Percentiles rank a stretch among this genome's conserved stretches.
Evolutionary conservation across 2,797 vertebrate species (phyloP).

Genomic region (Lepus oiostolus): DNA sequence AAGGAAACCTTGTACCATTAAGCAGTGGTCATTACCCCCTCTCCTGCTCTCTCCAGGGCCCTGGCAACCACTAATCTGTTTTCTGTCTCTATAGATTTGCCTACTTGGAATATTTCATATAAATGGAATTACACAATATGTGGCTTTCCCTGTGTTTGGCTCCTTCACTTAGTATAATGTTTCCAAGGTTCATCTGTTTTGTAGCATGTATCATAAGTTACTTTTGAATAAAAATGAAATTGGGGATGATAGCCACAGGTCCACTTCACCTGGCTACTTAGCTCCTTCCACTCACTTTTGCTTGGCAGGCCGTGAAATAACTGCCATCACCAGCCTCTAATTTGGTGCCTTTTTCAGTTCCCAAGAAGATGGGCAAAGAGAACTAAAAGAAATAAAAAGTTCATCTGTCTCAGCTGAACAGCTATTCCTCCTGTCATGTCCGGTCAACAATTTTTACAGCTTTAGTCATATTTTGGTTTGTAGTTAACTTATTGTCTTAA

Average conservation of each 20-base stretch:
- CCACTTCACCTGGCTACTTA: not conserved
- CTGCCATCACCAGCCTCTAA: not conserved
- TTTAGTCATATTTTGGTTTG: not conserved
- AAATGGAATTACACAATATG: not conserved
- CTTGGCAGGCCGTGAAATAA: not conserved
- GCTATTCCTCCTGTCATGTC: not conserved
- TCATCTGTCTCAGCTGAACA: not conserved
- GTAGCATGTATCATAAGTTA: not conserved
- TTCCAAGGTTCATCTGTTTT: not conserved
- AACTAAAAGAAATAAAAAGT: not conserved
- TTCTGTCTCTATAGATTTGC: constrained; percentile 14
- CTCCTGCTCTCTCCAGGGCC: not conserved
- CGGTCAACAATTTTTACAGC: not conserved
- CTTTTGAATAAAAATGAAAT: not conserved
- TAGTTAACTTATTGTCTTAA: not conserved
- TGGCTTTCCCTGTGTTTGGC: not conserved
- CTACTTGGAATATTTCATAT: not conserved
- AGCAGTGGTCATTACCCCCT: fast-evolving
- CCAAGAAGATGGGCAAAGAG: not conserved
- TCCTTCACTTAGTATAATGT: not conserved
- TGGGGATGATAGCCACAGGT: not conserved
- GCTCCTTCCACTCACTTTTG: not conserved
- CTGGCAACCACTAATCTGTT: not conserved
- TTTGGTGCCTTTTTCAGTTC: not conserved
- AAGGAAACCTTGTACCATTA: not conserved